Evolutionary conservation across 2,888 invertebrate species (phyloP).

Genomic region (Hofmannophila pseudospretella): DNA sequence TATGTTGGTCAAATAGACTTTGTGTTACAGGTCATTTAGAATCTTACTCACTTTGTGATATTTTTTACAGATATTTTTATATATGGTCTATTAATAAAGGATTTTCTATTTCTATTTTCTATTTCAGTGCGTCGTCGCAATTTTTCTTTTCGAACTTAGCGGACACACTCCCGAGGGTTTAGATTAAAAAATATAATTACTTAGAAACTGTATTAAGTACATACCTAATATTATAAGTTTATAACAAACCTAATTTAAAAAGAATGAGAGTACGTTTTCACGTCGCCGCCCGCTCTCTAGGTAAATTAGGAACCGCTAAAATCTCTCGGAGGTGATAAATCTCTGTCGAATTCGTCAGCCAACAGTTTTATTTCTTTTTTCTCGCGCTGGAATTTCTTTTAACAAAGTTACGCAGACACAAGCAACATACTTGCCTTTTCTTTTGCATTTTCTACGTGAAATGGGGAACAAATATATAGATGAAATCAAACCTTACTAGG

Average conservation of each 20-base stretch:
- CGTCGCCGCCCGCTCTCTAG: conserved; percentile 21
- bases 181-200: no score
- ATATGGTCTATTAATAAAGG: no score
- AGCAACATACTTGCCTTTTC: conserved; percentile 3
- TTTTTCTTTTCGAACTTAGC: no score
- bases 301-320: conserved; percentile 57
- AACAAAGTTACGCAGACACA: conserved; percentile 44
- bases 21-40: no score
- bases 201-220: no score
- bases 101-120: no score
- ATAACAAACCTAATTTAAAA: conserved; percentile 9
- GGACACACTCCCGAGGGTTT: no score
- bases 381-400: conserved; percentile 40
- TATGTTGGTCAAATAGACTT: no score
- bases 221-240: conserved; percentile 30
- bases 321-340: conserved; percentile 55
- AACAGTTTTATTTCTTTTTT: conserved; percentile 56
- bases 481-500: background rate
- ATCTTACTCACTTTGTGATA: no score
- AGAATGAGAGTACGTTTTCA: conserved; percentile 10
- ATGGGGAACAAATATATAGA: background rate
- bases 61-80: no score
- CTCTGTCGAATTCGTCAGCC: conserved; percentile 64
- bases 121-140: no score
- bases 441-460: background rate